A percentile compares a stretch with the other conserved stretches of the same genome.
Evolutionary conservation across 2,888 invertebrate genomes (phyloP).

Genomic region (Mimas tiliae): DNA sequence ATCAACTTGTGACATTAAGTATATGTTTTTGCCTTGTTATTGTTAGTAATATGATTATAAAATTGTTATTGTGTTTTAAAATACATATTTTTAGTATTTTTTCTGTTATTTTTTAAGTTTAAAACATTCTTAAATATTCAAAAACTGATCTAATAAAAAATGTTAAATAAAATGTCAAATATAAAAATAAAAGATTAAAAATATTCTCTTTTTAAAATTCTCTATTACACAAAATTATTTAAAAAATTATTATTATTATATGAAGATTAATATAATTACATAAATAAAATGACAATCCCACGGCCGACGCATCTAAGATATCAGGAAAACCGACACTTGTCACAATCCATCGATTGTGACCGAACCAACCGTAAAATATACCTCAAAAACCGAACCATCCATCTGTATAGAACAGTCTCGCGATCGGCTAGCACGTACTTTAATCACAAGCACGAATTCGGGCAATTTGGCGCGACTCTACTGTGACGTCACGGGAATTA

Average conservation of each 20-base stretch:
- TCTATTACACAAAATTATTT: too few species aligned
- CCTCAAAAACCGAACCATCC: conserved; percentile 74
- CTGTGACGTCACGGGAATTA: conserved; percentile 8
- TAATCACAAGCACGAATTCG: conserved; percentile 36
- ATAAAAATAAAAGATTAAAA: not conserved
- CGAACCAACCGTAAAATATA: conserved; percentile 78
- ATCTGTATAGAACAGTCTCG: conserved; percentile 64
- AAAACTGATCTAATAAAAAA: not conserved
- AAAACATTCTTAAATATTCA: not conserved
- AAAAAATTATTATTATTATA: too few species aligned
- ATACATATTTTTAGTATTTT: not conserved
- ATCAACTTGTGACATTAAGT: conserved; percentile 40
- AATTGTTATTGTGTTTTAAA: not conserved
- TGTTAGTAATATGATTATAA: conserved; percentile 29
- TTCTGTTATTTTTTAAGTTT: not conserved
- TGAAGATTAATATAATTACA: too few species aligned
- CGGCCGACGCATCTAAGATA: conserved; percentile 60
- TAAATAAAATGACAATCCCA: conserved; percentile 57
- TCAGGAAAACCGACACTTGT: conserved; percentile 75
- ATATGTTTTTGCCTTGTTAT: conserved; percentile 53
- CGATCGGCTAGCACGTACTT: conserved; percentile 53
- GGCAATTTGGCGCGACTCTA: conserved; percentile 19
- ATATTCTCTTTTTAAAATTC: not conserved
- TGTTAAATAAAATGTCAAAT: not conserved
- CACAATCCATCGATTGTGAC: conserved; percentile 75